Evolutionary conservation across 1,140 invertebrate species (phyloP).

Genomic region (Pseudomyrmex dendroicus): DNA sequence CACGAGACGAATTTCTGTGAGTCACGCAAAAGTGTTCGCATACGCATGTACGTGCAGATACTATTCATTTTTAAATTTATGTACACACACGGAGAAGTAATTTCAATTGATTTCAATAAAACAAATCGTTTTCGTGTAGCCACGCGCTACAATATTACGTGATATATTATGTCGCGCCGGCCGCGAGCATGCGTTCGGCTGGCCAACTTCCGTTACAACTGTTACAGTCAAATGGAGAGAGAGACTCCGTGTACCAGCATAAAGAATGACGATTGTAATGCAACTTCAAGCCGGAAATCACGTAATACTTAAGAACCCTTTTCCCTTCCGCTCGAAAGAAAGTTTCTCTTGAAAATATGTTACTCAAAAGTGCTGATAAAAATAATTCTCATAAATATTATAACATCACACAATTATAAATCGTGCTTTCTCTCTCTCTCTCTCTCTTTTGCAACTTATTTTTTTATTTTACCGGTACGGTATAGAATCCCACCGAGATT

Average conservation of each 20-base stretch:
- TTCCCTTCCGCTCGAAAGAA: conserved; percentile 39
- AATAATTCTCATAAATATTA: neutral
- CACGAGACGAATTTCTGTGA: neutral
- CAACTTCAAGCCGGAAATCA: conserved; percentile 72
- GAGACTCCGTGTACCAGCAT: conserved; percentile 61
- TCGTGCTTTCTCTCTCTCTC: too few relatives aligned
- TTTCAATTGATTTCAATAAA: conserved; percentile 19
- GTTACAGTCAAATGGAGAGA: conserved; percentile 28
- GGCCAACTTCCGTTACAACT: conserved; percentile 60
- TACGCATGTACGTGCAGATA: neutral
- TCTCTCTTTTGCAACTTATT: neutral
- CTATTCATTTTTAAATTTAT: too few relatives aligned
- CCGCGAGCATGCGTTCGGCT: neutral
- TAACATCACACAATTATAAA: neutral
- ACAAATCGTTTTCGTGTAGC: neutral
- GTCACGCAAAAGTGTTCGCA: neutral
- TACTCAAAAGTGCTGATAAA: conserved; percentile 46
- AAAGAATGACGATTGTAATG: conserved; percentile 70
- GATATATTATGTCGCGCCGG: neutral
- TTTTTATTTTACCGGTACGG: conserved; percentile 15
- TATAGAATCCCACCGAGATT: conserved; percentile 52
- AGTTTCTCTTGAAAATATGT: conserved; percentile 38
- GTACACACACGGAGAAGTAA: too few relatives aligned
- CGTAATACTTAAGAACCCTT: conserved; percentile 66
- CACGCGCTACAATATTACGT: neutral